Base-by-base conservation (phyloP, 2,888 invertebrate species). In the Scotopteryx bipunctaria region DNA sequence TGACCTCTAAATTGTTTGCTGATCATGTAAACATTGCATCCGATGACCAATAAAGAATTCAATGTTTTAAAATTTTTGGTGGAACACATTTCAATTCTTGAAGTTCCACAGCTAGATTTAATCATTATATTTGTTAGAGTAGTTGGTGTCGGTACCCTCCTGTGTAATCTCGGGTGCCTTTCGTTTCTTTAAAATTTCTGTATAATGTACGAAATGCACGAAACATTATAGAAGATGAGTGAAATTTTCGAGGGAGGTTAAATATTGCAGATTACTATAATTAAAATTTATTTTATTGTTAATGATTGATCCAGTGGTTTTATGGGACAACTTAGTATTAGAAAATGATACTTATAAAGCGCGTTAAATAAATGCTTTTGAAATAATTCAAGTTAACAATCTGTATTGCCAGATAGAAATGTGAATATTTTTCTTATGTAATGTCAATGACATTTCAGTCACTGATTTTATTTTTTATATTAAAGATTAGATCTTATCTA, bases 161-260 rank as follows among this genome's bases (percentile, higher is more conserved):
- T 81, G 76, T 91, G 83, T 91, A 91, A 86, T 85, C 83, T 75
- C 62, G 91, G 91, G 91, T 90, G 87, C 89, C 91, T 81, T 88
- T 90, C 79, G 84, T 89, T 87, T 71, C 76, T 78, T 76, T 77
- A 68, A 84, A 81, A 81, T 89, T 89, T 92, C 94, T 94, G 94
- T 94, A 94, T 94, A 93, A 94, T 94, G 93, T 94, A 94, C 91
- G 94, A 95, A 94, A 95, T 95, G 94, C 94, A 95, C 94, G 94
- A 94, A 95, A 94, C 94, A 93, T 94, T n/a, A 93, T 94, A 94
- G 95, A 95, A 94, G 94, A 94, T 94, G 92, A 81, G 75, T 84
- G 77, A 81, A 83, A 85, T 77, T 81, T 78, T 78, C 78, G 71
- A 71, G 71, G 56, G 69, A 80, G 76, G 75, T 74, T 77, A 73